A percentile compares a stretch with the other conserved stretches of the same genome.
Conservation (phyloP, 2,113 vertebrate genomes). For the Paramormyrops kingsleyae region DNA sequence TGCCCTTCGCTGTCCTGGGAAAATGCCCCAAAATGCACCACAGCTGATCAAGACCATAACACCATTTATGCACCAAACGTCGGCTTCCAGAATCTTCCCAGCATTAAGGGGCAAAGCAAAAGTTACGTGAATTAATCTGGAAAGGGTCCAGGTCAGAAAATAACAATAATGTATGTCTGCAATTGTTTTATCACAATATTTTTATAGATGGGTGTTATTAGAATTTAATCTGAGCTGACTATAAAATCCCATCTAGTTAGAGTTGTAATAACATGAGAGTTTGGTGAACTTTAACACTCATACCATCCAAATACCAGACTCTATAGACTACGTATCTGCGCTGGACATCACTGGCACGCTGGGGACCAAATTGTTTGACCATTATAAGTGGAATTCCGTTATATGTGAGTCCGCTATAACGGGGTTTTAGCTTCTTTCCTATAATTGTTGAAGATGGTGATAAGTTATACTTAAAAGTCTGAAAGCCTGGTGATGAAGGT, state of each 20-base stretch:
- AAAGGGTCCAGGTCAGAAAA: background rate
- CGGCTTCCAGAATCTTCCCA: background rate
- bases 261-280: background rate
- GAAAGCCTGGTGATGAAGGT: no score
- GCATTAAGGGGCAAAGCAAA: background rate
- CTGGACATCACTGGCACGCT: no score
- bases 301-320: background rate
- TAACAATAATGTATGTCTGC: background rate
- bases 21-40: background rate
- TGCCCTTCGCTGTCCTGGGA: no score
- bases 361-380: no score
- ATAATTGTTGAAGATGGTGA: no score
- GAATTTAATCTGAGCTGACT: background rate
- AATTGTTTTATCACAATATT: background rate
- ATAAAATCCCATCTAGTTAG: background rate
- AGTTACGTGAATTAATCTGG: background rate
- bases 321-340: background rate
- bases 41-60: background rate
- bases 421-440: no score
- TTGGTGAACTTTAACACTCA: background rate
- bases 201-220: background rate
- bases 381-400: no score
- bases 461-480: no score
- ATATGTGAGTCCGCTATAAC: no score
- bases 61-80: background rate